Base-by-base conservation (phyloP, 2,797 vertebrate species). In the Apogon talboti region DNA sequence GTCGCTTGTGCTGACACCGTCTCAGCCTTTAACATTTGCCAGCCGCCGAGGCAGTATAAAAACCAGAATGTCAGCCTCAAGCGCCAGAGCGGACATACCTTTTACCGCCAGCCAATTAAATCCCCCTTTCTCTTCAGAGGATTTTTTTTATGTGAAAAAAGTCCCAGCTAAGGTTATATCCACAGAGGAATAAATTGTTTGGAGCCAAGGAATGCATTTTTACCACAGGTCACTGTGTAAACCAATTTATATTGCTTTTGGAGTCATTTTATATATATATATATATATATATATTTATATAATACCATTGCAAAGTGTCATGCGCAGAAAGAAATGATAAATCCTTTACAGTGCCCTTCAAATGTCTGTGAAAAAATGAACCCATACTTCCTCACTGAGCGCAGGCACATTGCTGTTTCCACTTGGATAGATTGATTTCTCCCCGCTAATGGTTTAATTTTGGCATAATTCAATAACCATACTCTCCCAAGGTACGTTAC, bases 391-490 rank as follows among this genome's bases (percentile, higher is more conserved):
- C 65, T 66, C 18, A 1, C 35, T 14, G 47, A 51, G 65, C 7
- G 1, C 13, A 73, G 63, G 64, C 67, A 49, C 65, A 5, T n/a
- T 3, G 41, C 71, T 19, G 21, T 77, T 71, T 86, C 74, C 65
- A 79, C 50, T 66, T 69, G 79, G 66, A 69, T 73, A 83, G 82
- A 91, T 91, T 83, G 87, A 91, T 87, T 90, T 74, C 76, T 88
- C 74, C 35, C 44, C 40, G 79, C 82, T 91, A 89, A 91, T 89
- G 85, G 86, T 88, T 89, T 90, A 88, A 91, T 92, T 90, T 84
- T 78, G 81, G 78, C 78, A 53, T 91, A 91, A 92, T 91, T 92
- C 81, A 92, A 92, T 92, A 87, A 91, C 74, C 82, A 11, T 63
- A 47, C 58, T 68, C 81, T 89, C 91, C 90, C 90, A 71, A 15